phyloP scores from a whole-genome alignment of 2,113 vertebrate genomes.

The Notothenia coriiceps region DNA sequence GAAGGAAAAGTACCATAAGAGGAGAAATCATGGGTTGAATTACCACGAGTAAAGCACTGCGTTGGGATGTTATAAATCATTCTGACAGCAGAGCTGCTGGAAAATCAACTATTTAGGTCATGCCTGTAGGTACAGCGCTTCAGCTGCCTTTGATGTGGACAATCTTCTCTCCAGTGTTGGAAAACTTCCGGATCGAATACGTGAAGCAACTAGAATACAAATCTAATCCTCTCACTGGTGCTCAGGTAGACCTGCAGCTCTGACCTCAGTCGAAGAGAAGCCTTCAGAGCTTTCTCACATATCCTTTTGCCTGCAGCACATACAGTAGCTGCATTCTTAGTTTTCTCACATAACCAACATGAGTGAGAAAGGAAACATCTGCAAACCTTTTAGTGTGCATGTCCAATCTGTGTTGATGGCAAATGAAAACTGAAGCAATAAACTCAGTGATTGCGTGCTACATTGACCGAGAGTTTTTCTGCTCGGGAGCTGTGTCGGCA shows the following conservation, averaged over 20 bases:
- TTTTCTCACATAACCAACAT: background rate
- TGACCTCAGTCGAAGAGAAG: constrained; percentile 30
- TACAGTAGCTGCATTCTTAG: background rate
- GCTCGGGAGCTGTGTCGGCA: too few species aligned
- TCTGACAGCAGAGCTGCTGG: constrained; percentile 44
- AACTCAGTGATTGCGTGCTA: too few species aligned
- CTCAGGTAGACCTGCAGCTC: constrained; percentile 43
- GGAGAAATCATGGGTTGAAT: constrained; percentile 42
- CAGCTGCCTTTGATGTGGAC: constrained; percentile 62
- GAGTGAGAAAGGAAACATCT: background rate
- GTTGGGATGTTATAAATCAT: constrained; percentile 49
- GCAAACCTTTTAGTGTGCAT: too few species aligned
- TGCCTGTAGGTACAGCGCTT: constrained; percentile 56
- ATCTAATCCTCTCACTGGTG: constrained; percentile 21
- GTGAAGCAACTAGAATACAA: constrained; percentile 47
- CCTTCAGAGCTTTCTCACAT: constrained; percentile 1
- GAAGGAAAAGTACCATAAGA: constrained; percentile 15
- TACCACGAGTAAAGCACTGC: constrained; percentile 10
- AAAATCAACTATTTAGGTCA: constrained; percentile 56
- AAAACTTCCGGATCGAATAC: constrained; percentile 15
- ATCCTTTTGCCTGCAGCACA: constrained; percentile 11
- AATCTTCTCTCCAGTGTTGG: constrained; percentile 39
- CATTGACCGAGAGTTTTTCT: too few species aligned
- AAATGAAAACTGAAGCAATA: too few species aligned
- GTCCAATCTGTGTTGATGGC: too few species aligned